A percentile compares a stretch with the other conserved stretches of the same genome.
Conservation (phyloP, 2,113 vertebrate genomes). For the Stigmatopora nigra region DNA sequence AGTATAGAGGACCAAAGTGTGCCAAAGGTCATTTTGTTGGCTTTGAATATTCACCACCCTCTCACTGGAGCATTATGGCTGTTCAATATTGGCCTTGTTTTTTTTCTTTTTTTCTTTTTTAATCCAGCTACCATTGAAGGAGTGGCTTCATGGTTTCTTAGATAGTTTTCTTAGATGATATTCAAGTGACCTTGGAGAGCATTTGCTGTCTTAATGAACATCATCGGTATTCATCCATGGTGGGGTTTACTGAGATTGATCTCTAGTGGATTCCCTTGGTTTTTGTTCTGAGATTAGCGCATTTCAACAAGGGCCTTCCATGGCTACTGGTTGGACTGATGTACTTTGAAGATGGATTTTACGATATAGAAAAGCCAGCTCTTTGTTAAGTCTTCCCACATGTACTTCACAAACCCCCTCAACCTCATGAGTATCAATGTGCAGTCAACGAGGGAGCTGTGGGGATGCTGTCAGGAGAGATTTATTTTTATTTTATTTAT, state of each 20-base stretch:
- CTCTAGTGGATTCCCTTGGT: conserved; percentile 37
- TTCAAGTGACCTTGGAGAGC: conserved; percentile 36
- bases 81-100: conserved; percentile 29
- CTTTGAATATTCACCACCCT: conserved; percentile 19
- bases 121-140: conserved; percentile 14
- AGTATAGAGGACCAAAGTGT: no score
- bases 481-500: conserved; percentile 16
- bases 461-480: conserved; percentile 33
- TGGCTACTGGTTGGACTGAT: conserved; percentile 28
- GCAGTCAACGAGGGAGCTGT: conserved; percentile 29
- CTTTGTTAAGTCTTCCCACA: conserved; percentile 51
- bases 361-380: conserved; percentile 41
- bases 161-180: conserved; percentile 26
- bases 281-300: conserved; percentile 35
- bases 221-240: conserved; percentile 46
- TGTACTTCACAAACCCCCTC: conserved; percentile 48
- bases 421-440: conserved; percentile 26
- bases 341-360: conserved; percentile 59
- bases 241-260: conserved; percentile 50
- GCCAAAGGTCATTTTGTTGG: conserved; percentile 1
- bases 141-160: conserved; percentile 15
- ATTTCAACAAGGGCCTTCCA: conserved; percentile 40
- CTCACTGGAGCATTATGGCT: conserved; percentile 15
- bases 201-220: conserved; percentile 34
- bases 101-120: conserved; percentile 20